These are phyloP conservation scores for Stomorhina lunata DNA, from an alignment of 2,888 invertebrate genomes.

Conservation along the genomic window DNA sequence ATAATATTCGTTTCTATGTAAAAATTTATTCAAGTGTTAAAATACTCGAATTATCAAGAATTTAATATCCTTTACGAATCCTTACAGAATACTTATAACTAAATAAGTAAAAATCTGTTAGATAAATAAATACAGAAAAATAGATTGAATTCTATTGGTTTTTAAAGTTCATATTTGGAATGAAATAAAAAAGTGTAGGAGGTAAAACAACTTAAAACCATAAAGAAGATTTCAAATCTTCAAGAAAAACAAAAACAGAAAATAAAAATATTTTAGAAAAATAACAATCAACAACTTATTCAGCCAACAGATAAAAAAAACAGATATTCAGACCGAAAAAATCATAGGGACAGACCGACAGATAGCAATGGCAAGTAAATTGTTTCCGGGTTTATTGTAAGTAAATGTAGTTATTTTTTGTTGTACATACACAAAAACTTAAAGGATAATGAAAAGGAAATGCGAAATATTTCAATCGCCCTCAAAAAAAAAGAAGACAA, in stretches of 20 bases:
- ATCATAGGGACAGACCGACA: neutral
- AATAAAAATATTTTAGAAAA: neutral
- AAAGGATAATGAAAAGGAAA: constrained; percentile 51
- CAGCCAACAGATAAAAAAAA: neutral
- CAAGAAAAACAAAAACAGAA: neutral
- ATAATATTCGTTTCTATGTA: too few relatives aligned
- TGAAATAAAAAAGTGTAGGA: neutral
- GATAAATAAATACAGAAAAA: constrained; percentile 1
- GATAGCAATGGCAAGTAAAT: constrained; percentile 34
- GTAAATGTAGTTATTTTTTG: too few relatives aligned
- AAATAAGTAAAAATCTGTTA: neutral
- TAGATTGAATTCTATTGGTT: neutral
- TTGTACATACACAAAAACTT: neutral
- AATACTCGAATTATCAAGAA: neutral
- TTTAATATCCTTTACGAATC: neutral
- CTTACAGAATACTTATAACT: constrained; percentile 10
- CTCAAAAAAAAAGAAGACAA: neutral
- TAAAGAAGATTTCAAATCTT: constrained; percentile 2
- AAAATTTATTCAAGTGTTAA: neutral
- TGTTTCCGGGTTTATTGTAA: constrained; percentile 40
- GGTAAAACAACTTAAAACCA: constrained; percentile 18
- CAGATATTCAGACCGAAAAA: constrained; percentile 10
- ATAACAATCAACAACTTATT: constrained; percentile 21
- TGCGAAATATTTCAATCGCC: constrained; percentile 54
- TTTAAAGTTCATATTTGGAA: neutral